Evolutionary conservation across 2,113 vertebrate species (phyloP).

Genomic region (Synodontis membranacea): DNA sequence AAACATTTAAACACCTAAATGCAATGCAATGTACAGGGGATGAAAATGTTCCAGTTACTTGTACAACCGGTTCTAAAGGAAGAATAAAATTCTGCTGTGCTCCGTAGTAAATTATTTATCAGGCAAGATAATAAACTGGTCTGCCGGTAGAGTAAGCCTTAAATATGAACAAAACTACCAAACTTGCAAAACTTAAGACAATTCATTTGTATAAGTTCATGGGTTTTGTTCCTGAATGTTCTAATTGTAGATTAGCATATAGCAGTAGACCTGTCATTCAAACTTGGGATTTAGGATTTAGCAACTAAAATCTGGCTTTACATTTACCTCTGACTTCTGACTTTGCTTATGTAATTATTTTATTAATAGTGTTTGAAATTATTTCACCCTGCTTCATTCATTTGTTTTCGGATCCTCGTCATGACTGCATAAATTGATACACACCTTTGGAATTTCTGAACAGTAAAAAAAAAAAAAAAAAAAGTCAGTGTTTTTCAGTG

Average conservation of each 20-base stretch:
- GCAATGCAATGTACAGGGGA: not conserved
- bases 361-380: not conserved
- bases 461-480: not conserved
- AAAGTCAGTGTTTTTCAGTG: slow-evolving; percentile 5
- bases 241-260: not conserved
- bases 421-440: not conserved
- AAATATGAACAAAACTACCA: not conserved
- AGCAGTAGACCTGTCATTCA: not conserved
- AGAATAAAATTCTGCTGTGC: not conserved
- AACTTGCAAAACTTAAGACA: not conserved
- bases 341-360: not conserved
- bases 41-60: not conserved
- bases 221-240: not conserved
- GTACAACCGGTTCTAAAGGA: not conserved
- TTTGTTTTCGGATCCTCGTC: not conserved
- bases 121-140: not conserved
- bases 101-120: not conserved
- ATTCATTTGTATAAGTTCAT: too few relatives aligned
- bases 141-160: not conserved
- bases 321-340: not conserved
- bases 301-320: not conserved
- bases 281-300: not conserved
- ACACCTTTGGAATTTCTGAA: not conserved
- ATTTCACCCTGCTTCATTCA: not conserved
- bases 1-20: not conserved